Conservation (phyloP, 2,113 vertebrate species). For the Ardeotis arabs region DNA sequence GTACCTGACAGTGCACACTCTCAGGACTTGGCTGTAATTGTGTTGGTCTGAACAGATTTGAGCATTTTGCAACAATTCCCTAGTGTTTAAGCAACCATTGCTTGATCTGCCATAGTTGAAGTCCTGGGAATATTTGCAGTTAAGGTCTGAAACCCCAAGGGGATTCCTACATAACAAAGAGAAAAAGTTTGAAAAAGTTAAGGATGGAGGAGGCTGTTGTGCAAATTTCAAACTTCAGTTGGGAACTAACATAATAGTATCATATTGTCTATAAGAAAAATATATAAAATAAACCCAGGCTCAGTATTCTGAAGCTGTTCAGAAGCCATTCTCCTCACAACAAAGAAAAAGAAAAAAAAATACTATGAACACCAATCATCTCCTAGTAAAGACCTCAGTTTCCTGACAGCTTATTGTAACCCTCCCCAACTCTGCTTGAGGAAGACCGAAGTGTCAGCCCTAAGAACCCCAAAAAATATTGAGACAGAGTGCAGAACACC, state of each 20-base stretch:
- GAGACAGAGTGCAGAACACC: not conserved
- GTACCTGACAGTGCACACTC: not conserved
- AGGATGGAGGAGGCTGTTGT: not conserved
- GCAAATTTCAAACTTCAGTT: not conserved
- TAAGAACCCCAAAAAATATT: not conserved
- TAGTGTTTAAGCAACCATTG: not conserved
- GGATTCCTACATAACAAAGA: not conserved
- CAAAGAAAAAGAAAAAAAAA: not conserved
- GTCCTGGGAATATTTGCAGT: not conserved
- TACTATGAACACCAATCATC: not conserved
- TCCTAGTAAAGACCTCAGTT: not conserved
- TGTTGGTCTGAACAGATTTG: not conserved
- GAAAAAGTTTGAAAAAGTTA: not conserved
- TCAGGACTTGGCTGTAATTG: not conserved
- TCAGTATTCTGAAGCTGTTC: not conserved
- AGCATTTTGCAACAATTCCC: not conserved
- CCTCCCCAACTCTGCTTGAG: not conserved
- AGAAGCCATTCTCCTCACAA: not conserved
- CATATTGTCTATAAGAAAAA: not conserved
- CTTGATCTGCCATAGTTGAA: not conserved
- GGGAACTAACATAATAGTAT: not conserved
- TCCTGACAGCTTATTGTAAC: not conserved
- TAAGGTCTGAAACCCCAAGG: not conserved
- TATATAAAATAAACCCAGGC: not conserved
- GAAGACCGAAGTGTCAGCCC: not conserved